These are phyloP conservation scores for Limenitis arthemis DNA, from an alignment of 2,888 invertebrate species.

Conservation along the genomic window DNA sequence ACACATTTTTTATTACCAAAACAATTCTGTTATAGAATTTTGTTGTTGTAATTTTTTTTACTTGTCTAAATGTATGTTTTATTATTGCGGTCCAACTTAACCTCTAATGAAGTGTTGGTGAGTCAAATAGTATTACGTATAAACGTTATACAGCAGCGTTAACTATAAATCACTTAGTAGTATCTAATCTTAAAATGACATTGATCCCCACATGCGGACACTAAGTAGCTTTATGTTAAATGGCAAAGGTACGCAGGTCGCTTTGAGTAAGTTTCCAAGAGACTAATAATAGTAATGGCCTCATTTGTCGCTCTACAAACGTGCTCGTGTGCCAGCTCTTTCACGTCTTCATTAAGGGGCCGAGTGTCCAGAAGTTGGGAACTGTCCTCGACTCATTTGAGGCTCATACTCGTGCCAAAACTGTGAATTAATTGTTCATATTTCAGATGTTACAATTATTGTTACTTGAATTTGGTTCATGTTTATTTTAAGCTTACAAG, in stretches of 20 bases:
- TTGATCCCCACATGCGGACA: not conserved
- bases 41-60: too few species aligned
- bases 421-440: conserved; percentile 36
- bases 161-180: not conserved
- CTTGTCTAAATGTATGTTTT: too few species aligned
- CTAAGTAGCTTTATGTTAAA: conserved; percentile 11
- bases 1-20: too few species aligned
- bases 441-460: conserved; percentile 25
- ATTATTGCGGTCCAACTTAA: too few species aligned
- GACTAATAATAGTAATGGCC: conserved; percentile 30
- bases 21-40: too few species aligned
- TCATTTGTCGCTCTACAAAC: conserved; percentile 34
- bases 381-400: conserved; percentile 33
- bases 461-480: conserved; percentile 9
- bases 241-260: conserved; percentile 9
- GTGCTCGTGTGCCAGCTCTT: conserved; percentile 28
- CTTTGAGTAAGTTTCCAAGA: conserved; percentile 32
- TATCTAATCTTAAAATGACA: not conserved
- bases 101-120: not conserved
- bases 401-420: conserved; percentile 38
- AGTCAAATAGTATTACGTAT: not conserved
- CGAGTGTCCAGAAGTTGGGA: conserved; percentile 32
- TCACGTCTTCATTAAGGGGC: conserved; percentile 40
- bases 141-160: not conserved
- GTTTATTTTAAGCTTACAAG: too few species aligned